Evolutionary conservation across 2,113 vertebrate genomes (phyloP).

Genomic region (Corapipo altera): DNA sequence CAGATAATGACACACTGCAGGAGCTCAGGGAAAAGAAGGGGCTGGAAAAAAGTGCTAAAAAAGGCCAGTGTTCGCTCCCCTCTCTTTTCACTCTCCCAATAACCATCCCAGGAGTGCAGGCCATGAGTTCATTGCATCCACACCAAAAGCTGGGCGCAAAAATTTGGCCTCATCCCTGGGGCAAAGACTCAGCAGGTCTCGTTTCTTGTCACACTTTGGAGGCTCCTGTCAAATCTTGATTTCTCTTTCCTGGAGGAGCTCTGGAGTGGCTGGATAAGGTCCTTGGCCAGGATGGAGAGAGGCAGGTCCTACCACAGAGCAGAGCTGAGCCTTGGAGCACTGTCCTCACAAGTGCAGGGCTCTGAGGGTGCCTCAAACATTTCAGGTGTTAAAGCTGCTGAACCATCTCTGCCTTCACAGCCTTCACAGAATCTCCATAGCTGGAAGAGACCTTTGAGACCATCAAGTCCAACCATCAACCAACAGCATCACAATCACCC

Average conservation of each 20-base stretch:
- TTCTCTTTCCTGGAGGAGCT: background rate
- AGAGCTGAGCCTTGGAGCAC: background rate
- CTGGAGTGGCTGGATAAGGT: background rate
- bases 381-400: background rate
- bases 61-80: background rate
- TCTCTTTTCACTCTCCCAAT: background rate
- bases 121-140: background rate
- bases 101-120: background rate
- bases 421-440: background rate
- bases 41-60: background rate
- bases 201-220: background rate
- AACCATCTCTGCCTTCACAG: background rate
- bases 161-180: background rate
- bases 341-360: background rate
- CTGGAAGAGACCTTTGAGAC: background rate
- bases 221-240: background rate
- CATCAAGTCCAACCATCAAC: background rate
- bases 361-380: background rate
- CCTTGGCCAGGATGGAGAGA: background rate
- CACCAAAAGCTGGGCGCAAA: background rate
- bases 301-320: background rate
- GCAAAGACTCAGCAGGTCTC: background rate
- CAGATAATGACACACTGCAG: background rate
- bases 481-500: background rate
- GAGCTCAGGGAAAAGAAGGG: background rate